Percentiles rank a stretch among this genome's conserved stretches.
Evolutionary conservation across 2,113 vertebrate species (phyloP).

Genomic region (Lethenteron reissneri): DNA sequence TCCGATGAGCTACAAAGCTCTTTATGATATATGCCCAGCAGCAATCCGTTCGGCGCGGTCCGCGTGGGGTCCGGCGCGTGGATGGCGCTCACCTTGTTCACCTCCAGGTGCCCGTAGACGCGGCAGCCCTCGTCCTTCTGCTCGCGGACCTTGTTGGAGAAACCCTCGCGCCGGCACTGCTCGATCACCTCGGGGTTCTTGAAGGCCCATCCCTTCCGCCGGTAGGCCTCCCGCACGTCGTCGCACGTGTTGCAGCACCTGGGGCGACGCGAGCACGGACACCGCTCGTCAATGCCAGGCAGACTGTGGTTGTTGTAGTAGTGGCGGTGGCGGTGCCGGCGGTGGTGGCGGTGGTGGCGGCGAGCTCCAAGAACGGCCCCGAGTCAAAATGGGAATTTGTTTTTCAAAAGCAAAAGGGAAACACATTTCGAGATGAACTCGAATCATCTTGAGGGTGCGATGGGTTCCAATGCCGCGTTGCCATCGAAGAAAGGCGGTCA

Average conservation of each 20-base stretch:
- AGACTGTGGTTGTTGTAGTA: no score
- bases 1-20: neutral
- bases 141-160: slow-evolving; percentile 94
- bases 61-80: neutral
- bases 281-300: no score
- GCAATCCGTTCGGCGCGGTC: no score
- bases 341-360: no score
- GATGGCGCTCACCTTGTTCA: slow-evolving; percentile 50
- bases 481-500: no score
- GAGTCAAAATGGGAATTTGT: no score
- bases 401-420: no score
- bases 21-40: neutral
- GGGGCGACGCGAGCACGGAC: slow-evolving; percentile 1
- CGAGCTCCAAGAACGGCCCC: no score
- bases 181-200: slow-evolving; percentile 87
- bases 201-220: slow-evolving; percentile 84
- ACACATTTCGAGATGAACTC: no score
- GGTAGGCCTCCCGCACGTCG: slow-evolving; percentile 83
- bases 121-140: slow-evolving; percentile 96
- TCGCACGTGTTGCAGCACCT: slow-evolving; percentile 93
- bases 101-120: slow-evolving; percentile 83
- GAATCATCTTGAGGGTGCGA: no score
- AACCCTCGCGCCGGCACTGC: slow-evolving; percentile 85
- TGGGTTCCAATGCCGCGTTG: no score
- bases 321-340: no score